Conservation (phyloP, 2,113 vertebrate species). For the Ginglymostoma cirratum region DNA sequence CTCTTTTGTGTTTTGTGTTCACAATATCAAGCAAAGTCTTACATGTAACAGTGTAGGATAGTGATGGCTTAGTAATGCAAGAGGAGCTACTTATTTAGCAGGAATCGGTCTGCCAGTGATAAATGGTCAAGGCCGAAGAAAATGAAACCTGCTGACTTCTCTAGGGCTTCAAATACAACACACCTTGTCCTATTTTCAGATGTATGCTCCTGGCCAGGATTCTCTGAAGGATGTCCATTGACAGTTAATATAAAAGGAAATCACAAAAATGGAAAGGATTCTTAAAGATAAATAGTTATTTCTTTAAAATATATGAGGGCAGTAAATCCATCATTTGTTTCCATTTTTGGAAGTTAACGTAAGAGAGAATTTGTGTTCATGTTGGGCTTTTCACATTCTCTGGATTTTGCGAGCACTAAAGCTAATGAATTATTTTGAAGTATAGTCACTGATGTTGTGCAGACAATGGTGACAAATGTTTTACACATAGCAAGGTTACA, state of each 20-base stretch:
- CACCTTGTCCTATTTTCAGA: conserved; percentile 6
- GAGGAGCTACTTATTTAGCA: neutral
- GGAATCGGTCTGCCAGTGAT: neutral
- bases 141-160: neutral
- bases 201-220: neutral
- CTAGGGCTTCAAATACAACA: neutral
- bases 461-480: neutral
- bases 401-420: neutral
- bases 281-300: neutral
- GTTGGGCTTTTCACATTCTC: neutral
- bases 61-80: neutral
- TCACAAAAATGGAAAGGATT: neutral
- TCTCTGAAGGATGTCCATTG: neutral
- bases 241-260: neutral
- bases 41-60: neutral
- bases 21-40: neutral
- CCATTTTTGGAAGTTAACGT: neutral
- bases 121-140: neutral
- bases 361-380: neutral
- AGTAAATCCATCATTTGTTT: neutral
- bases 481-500: neutral
- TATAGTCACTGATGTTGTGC: neutral
- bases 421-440: neutral
- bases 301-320: neutral
- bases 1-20: neutral